Percentiles rank a stretch among this genome's conserved stretches.
Evolutionary conservation across 2,113 vertebrate species (phyloP).

Genomic region (Hippocampus comes): DNA sequence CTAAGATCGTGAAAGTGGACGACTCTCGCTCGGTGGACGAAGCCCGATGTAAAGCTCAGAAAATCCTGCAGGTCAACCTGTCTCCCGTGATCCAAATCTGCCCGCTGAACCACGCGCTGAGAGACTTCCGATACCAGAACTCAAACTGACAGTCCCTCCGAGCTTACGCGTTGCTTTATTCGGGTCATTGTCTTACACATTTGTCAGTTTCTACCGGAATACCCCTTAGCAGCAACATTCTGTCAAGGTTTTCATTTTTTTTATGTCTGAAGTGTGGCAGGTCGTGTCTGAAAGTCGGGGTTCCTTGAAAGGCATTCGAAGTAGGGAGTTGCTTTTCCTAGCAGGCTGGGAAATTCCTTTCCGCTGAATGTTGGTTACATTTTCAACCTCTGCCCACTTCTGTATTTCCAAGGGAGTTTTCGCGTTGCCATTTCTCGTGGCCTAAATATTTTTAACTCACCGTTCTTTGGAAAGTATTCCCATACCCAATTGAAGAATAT

Average conservation of each 20-base stretch:
- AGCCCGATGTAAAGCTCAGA: slow-evolving; percentile 62
- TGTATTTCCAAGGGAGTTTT: slow-evolving; percentile 5
- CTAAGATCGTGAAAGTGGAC: slow-evolving; percentile 65
- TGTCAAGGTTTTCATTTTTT: slow-evolving; percentile 9
- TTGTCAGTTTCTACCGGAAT: slow-evolving; percentile 17
- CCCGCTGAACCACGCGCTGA: slow-evolving; percentile 55
- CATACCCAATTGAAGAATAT: slow-evolving; percentile 16
- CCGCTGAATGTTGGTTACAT: slow-evolving; percentile 16
- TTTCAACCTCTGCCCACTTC: background rate
- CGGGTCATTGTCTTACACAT: slow-evolving; percentile 36
- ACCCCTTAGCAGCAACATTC: slow-evolving; percentile 22
- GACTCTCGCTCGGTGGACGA: slow-evolving; percentile 61
- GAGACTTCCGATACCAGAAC: slow-evolving; percentile 59
- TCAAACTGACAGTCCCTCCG: slow-evolving; percentile 27
- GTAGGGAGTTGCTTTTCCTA: slow-evolving; percentile 5
- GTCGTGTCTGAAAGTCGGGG: slow-evolving; percentile 10
- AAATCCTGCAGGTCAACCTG: slow-evolving; percentile 63
- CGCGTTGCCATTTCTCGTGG: background rate
- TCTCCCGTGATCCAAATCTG: slow-evolving; percentile 67
- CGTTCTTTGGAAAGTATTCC: background rate
- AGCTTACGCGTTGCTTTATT: slow-evolving; percentile 10
- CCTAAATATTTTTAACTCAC: background rate
- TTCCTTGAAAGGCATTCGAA: slow-evolving; percentile 23
- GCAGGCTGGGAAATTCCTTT: slow-evolving; percentile 39
- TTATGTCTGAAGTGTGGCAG: background rate